These are phyloP conservation scores for Lates japonicus DNA, from an alignment of 2,797 vertebrate genomes.

Conservation along the genomic window DNA sequence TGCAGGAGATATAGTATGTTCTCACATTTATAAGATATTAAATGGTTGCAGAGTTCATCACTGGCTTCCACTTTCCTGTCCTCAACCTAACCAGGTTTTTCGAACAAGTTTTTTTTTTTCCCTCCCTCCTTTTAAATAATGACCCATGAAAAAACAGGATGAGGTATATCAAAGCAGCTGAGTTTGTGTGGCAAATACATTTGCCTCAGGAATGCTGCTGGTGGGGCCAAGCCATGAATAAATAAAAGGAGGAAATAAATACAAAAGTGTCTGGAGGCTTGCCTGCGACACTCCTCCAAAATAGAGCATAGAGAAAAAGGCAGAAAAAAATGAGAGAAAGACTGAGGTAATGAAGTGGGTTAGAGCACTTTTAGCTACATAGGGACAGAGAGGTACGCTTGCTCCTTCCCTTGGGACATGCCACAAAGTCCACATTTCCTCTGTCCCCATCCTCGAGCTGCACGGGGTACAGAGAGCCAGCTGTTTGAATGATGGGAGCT, in stretches of 20 bases:
- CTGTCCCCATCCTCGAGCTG: constrained; percentile 31
- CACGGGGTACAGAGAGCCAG: constrained; percentile 15
- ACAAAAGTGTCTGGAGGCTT: constrained; percentile 66
- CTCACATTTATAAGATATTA: constrained; percentile 19
- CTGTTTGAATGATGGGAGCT: constrained; percentile 39
- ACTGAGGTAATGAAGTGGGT: constrained; percentile 71
- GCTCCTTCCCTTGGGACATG: constrained; percentile 47
- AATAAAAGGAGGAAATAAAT: constrained; percentile 80
- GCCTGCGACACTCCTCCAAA: constrained; percentile 62
- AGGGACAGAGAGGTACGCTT: constrained; percentile 21
- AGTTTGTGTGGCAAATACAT: constrained; percentile 71
- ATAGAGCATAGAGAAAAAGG: constrained; percentile 55
- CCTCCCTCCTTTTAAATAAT: constrained; percentile 61
- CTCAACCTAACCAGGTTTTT: constrained; percentile 51
- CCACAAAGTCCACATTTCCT: constrained; percentile 39
- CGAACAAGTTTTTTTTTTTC: constrained; percentile 32
- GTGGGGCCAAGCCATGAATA: constrained; percentile 76
- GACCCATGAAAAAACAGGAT: constrained; percentile 74
- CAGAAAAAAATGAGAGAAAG: constrained; percentile 41
- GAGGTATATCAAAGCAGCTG: constrained; percentile 73
- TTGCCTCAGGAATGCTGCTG: constrained; percentile 65
- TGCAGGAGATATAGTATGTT: not conserved
- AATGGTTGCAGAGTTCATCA: constrained; percentile 25
- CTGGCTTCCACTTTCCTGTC: constrained; percentile 35
- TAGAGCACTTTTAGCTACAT: constrained; percentile 62